Conservation (phyloP, 2,113 vertebrate genomes). For the Ammospiza caudacuta region DNA sequence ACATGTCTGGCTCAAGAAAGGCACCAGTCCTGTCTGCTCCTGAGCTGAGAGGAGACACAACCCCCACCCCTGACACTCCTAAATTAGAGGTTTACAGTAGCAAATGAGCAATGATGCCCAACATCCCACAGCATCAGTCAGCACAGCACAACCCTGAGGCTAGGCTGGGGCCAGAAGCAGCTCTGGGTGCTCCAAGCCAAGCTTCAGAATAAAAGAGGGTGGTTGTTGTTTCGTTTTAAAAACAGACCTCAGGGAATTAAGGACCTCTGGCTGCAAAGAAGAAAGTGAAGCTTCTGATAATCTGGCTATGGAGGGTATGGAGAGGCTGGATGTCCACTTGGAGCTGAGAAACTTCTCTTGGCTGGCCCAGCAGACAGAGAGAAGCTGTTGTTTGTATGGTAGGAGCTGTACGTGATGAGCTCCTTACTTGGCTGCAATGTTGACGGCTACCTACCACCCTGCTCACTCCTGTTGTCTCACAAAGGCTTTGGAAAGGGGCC, state of each 20-base stretch:
- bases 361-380: background rate
- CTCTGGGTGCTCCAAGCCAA: background rate
- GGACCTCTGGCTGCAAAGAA: background rate
- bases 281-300: background rate
- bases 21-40: accelerated
- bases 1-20: background rate
- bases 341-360: background rate
- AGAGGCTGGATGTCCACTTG: background rate
- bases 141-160: background rate
- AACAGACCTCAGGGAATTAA: background rate
- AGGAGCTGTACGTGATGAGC: background rate
- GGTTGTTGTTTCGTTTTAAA: background rate
- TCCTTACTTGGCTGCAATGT: background rate
- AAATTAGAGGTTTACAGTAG: background rate
- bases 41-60: background rate
- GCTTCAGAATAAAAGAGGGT: background rate
- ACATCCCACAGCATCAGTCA: background rate
- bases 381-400: background rate
- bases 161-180: background rate
- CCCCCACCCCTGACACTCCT: accelerated
- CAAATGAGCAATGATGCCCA: background rate
- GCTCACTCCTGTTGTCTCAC: background rate
- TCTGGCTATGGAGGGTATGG: background rate
- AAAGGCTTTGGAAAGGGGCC: background rate
- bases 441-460: background rate